A percentile compares a stretch with the other conserved stretches of the same genome.
Conservation (phyloP, 1,140 invertebrate genomes). For the Probaryconus sp. region DNA sequence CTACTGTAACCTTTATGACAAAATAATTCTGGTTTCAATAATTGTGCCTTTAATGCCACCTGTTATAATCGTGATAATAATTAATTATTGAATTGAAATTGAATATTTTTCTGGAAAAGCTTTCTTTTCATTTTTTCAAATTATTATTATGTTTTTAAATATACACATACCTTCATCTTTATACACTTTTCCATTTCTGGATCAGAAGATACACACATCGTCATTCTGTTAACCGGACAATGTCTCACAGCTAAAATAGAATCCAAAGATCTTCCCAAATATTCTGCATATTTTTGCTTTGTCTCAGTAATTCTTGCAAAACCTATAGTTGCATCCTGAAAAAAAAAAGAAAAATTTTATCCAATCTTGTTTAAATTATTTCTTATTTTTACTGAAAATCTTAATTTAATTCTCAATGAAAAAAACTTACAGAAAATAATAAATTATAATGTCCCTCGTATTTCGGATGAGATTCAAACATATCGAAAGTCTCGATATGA, state of each 20-base stretch:
- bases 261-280: constrained; percentile 81
- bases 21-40: constrained; percentile 91
- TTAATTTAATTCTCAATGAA: too few species aligned
- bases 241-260: constrained; percentile 85
- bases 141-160: constrained; percentile 7
- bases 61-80: too few species aligned
- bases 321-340: constrained; percentile 84
- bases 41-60: constrained; percentile 91
- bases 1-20: constrained; percentile 92
- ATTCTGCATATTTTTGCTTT: constrained; percentile 82
- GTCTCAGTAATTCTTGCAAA: constrained; percentile 81
- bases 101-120: too few species aligned
- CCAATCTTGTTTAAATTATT: constrained; percentile 25
- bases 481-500: constrained; percentile 81
- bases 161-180: constrained; percentile 95
- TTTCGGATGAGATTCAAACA: constrained; percentile 84
- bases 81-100: too few species aligned
- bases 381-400: too few species aligned
- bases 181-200: constrained; percentile 94
- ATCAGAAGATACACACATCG: constrained; percentile 93
- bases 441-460: constrained; percentile 84
- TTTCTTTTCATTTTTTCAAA: too few species aligned
- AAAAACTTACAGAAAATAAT: constrained; percentile 81
- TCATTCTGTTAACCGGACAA: constrained; percentile 89
- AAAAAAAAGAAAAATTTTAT: constrained; percentile 38